Base-by-base conservation (phyloP, 1,140 invertebrate species). In the Cephus cinctus region DNA sequence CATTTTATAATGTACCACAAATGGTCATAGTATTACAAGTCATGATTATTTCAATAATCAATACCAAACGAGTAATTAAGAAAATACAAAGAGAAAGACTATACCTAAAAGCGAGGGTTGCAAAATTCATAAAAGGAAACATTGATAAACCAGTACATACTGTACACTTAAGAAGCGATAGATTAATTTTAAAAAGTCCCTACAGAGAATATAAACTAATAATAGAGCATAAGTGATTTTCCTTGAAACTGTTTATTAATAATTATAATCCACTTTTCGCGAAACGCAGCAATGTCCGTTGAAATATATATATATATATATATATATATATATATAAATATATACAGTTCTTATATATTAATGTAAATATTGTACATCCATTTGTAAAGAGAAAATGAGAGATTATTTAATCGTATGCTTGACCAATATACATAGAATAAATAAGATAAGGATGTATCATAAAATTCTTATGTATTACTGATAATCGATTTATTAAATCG, bases 341-440 rank as follows among this genome's bases (percentile, higher is more conserved):
- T n/a, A 27, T 27, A n/a, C 6, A 27, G 6, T 27, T 6, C n/a
- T 40, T 12, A 20, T 21, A 36, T 34, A 46, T 21, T 48, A 31
- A 2, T 63, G 61, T 61, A 63, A 56, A 63, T 63, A 63, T 34
- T 63, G 58, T 63, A 58, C 8, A 63, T 56, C 35, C 47, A 54
- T 41, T 47, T 55, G 44, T 58, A 62, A 59, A 57, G 34, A 53
- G 45, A 11, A 27, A 34, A 8, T 16, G 2, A 21, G 25, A 5
- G 25, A 42, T 40, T 40, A 22, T 52, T 39, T 51, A 49, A 43
- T 38, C 23, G 18, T 46, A 40, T 25, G 56, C 56, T 61, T 61
- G 61, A 63, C 56, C 61, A 63, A 63, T 56, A 61, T 23, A 46
- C 19, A 44, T 44, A 39, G 19, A 54, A 47, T 9, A 21, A 50